phyloP scores from a whole-genome alignment of 2,113 vertebrate species.

The Perccottus glenii region DNA sequence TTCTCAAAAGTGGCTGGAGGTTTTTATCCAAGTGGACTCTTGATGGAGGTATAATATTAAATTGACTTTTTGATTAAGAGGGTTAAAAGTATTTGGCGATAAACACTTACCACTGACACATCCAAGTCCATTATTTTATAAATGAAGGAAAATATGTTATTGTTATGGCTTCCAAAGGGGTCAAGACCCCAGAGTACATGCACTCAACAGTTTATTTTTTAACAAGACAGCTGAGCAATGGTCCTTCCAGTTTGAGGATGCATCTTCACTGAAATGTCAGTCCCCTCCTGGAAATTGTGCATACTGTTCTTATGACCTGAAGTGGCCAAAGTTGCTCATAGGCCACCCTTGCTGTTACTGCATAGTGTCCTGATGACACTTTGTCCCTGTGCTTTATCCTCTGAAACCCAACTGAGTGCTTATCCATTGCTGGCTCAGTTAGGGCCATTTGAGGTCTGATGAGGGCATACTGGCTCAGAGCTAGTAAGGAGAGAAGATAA shows the following conservation, averaged over 20 bases:
- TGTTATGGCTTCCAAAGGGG: conserved; percentile 65
- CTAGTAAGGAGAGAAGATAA: conserved; percentile 92
- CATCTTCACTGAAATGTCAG: conserved; percentile 36
- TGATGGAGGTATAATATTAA: not conserved
- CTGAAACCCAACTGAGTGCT: not conserved
- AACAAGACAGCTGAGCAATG: conserved; percentile 50
- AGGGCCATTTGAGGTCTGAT: conserved; percentile 15
- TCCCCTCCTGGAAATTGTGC: conserved; percentile 29
- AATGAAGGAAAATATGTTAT: conserved; percentile 52
- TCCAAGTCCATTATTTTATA: conserved; percentile 46
- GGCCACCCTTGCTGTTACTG: conserved; percentile 21
- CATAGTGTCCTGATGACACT: conserved; percentile 36
- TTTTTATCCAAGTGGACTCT: not conserved
- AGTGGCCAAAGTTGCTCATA: conserved; percentile 30
- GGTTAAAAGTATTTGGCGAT: conserved; percentile 49
- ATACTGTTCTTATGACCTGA: conserved; percentile 36
- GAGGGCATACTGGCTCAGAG: conserved; percentile 18
- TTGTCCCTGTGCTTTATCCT: conserved; percentile 18
- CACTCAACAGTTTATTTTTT: conserved; percentile 45
- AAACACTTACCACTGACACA: conserved; percentile 55
- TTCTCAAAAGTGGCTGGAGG: conserved; percentile 8
- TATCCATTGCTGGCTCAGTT: conserved; percentile 21
- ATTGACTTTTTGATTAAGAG: conserved; percentile 4
- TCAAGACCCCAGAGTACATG: conserved; percentile 56
- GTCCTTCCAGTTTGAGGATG: conserved; percentile 30